Evolutionary conservation across 2,113 vertebrate genomes (phyloP).

Genomic region (Pteropus alecto): DNA sequence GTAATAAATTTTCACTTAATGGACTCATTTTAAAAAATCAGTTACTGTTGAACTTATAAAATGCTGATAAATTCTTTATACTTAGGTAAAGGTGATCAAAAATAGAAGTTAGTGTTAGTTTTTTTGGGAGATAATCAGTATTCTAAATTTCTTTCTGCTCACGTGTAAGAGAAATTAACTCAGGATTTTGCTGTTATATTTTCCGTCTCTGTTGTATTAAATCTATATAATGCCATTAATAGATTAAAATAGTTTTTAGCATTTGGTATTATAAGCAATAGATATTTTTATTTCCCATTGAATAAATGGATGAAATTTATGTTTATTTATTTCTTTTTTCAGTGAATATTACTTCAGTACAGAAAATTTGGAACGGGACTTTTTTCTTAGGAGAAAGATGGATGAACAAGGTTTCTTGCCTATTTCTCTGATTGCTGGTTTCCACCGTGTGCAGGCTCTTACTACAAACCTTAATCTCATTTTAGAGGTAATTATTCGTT

Average conservation of each 20-base stretch:
- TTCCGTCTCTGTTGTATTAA: background rate
- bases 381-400: conserved; percentile 98
- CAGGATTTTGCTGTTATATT: background rate
- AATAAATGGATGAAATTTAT: background rate
- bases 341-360: conserved; percentile 99
- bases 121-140: background rate
- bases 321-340: conserved; percentile 54
- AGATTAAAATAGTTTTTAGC: conserved; percentile 5
- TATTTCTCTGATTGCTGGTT: conserved; percentile 94
- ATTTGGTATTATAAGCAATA: background rate
- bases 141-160: conserved; percentile 1
- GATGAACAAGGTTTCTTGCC: conserved; percentile 95
- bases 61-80: conserved; percentile 10
- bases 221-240: background rate
- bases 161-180: background rate
- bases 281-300: background rate
- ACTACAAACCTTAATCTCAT: conserved; percentile 93
- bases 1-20: background rate
- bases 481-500: conserved; percentile 87
- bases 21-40: background rate
- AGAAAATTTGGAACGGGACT: conserved; percentile 97
- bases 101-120: background rate
- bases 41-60: background rate
- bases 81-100: background rate
- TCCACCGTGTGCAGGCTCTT: conserved; percentile 95